Conservation (phyloP, 2,888 invertebrate species). For the Tachina fera region DNA sequence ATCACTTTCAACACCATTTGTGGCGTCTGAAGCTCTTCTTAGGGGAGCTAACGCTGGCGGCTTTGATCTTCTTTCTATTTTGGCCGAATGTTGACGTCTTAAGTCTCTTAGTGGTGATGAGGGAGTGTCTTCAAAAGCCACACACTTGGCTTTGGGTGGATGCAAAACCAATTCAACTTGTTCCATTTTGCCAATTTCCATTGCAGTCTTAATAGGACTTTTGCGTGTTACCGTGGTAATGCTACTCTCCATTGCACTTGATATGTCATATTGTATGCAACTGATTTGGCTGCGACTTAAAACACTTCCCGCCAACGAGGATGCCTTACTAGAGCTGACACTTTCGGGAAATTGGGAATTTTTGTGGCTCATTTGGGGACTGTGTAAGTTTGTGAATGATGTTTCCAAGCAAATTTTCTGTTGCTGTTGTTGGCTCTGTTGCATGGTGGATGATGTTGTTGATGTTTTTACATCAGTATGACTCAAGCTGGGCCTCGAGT, state of each 20-base stretch:
- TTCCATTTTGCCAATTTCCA: conserved; percentile 69
- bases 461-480: conserved; percentile 58
- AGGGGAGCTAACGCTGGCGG: conserved; percentile 76
- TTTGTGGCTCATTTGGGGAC: conserved; percentile 79
- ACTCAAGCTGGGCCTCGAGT: conserved; percentile 52
- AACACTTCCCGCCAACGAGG: conserved; percentile 82
- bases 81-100: conserved; percentile 78
- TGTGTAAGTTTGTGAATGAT: conserved; percentile 88
- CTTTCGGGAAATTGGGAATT: conserved; percentile 71
- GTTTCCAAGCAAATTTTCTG: conserved; percentile 88
- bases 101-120: conserved; percentile 72
- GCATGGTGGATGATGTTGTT: conserved; percentile 27
- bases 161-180: conserved; percentile 52
- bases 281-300: conserved; percentile 82
- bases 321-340: conserved; percentile 79
- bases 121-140: conserved; percentile 78
- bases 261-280: conserved; percentile 83
- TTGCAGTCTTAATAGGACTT: conserved; percentile 78
- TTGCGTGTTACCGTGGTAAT: conserved; percentile 77
- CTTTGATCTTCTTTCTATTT: conserved; percentile 76
- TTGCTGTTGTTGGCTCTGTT: conserved; percentile 77
- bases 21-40: conserved; percentile 79
- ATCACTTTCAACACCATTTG: conserved; percentile 84
- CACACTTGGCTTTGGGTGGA: conserved; percentile 78
- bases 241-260: conserved; percentile 82